These are phyloP conservation scores for Riparia riparia DNA, from an alignment of 2,113 vertebrate genomes.

Conservation along the genomic window DNA sequence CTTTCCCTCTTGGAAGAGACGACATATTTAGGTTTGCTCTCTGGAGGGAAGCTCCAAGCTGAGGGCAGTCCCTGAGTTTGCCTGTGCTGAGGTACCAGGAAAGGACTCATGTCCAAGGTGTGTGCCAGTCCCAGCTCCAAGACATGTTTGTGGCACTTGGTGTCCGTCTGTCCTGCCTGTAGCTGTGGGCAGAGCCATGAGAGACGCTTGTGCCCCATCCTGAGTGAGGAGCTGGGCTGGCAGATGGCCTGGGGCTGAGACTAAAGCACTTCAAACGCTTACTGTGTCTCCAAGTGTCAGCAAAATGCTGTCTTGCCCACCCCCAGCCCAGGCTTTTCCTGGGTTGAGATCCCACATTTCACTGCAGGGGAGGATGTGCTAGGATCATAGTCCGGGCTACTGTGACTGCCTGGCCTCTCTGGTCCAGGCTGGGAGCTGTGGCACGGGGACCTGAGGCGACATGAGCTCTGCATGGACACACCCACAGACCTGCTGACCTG, in stretches of 20 bases:
- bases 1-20: background rate
- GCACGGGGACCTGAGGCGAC: background rate
- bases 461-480: background rate
- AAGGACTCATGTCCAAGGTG: background rate
- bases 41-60: background rate
- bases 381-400: background rate
- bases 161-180: rapidly evolving
- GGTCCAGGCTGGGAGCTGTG: background rate
- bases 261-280: background rate
- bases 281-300: background rate
- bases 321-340: background rate
- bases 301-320: background rate
- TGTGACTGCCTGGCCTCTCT: background rate
- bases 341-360: background rate
- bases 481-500: background rate
- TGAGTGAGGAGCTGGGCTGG: background rate
- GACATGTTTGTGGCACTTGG: rapidly evolving
- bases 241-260: background rate
- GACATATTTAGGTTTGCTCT: background rate
- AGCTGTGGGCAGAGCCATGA: background rate
- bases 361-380: rapidly evolving
- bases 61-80: background rate
- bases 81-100: background rate
- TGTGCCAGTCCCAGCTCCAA: background rate
- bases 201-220: background rate